phyloP scores from a whole-genome alignment of 64 coral and sea anemone genomes.

The Platygyra sinensis region DNA sequence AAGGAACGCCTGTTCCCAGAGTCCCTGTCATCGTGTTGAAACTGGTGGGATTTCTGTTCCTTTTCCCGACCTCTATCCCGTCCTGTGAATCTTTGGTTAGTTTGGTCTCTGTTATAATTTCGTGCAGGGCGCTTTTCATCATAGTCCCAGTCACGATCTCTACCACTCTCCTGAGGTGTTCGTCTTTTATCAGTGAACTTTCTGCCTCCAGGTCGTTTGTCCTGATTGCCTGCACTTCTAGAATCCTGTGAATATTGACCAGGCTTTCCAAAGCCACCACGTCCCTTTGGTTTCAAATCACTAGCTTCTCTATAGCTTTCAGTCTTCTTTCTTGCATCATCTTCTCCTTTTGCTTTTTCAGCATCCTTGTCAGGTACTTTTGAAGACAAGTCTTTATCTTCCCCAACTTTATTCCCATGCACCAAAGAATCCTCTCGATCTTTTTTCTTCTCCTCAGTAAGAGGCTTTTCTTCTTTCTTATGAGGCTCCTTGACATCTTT shows the following conservation, averaged over 20 bases:
- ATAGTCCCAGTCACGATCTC: neutral
- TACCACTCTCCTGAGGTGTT: neutral
- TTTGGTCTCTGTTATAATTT: slow-evolving; percentile 20
- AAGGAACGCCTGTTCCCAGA: neutral
- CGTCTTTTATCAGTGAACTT: neutral
- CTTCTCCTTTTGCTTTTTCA: neutral
- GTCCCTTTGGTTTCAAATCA: slow-evolving; percentile 26
- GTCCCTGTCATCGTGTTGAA: slow-evolving; percentile 5
- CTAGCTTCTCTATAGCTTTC: slow-evolving; percentile 5
- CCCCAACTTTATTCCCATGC: neutral
- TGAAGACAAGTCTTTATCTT: neutral
- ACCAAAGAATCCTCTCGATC: neutral
- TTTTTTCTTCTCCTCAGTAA: neutral
- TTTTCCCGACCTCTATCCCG: slow-evolving; percentile 37
- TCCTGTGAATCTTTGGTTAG: neutral
- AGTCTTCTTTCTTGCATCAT: slow-evolving; percentile 27
- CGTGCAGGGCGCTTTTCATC: neutral
- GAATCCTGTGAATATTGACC: neutral
- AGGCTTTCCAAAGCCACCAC: slow-evolving; percentile 32
- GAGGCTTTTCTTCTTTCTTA: neutral
- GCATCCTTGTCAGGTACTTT: neutral
- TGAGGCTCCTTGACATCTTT: neutral
- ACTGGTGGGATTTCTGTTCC: neutral
- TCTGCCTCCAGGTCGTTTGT: slow-evolving; percentile 6
- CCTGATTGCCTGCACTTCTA: slow-evolving; percentile 6